These are phyloP conservation scores for Idaea dimidiata DNA, from an alignment of 2,888 invertebrate species.

Conservation along the genomic window DNA sequence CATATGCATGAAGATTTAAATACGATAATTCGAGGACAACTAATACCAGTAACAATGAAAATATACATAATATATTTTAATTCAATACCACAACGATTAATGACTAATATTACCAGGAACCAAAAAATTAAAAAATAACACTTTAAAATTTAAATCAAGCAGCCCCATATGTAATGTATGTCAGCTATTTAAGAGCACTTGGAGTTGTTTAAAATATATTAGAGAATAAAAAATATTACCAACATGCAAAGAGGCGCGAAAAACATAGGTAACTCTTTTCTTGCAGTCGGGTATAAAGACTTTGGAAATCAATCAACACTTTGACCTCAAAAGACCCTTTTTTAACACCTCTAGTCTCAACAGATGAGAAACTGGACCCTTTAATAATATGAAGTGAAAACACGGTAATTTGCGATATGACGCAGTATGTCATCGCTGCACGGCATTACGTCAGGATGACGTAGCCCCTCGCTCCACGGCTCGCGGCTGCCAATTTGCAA, in stretches of 20 bases:
- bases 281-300: no score
- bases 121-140: no score
- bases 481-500: slow-evolving; percentile 13
- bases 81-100: no score
- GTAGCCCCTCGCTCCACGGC: slow-evolving; percentile 3
- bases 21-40: background rate
- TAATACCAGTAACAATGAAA: background rate
- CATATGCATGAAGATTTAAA: background rate
- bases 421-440: slow-evolving; percentile 14
- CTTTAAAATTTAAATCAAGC: background rate
- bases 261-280: no score
- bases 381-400: background rate
- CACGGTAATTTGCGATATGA: slow-evolving; percentile 3
- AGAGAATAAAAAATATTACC: no score
- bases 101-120: background rate
- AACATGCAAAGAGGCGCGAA: no score
- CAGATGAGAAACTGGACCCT: background rate
- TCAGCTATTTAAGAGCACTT: no score
- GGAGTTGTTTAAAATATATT: no score
- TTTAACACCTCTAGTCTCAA: background rate
- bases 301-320: background rate
- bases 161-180: no score
- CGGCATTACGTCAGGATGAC: slow-evolving; percentile 12
- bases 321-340: background rate
- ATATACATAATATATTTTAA: no score